Conservation (phyloP, 1,140 invertebrate species). For the Chrysomallon squamiferum region DNA sequence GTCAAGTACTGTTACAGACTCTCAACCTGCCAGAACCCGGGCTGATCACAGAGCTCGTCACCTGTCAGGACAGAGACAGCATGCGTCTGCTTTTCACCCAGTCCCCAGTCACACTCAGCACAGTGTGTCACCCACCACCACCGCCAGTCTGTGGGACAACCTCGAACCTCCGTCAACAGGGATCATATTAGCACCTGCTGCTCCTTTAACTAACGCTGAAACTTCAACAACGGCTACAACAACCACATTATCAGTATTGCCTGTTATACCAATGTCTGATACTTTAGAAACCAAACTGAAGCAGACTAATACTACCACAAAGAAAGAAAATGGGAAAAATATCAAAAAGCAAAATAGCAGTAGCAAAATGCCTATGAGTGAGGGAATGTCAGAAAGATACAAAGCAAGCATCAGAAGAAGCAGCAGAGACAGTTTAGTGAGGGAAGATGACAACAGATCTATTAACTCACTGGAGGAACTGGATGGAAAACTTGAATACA, state of each 20-base stretch:
- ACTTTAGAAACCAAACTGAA: neutral
- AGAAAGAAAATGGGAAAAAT: neutral
- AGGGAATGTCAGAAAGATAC: too few species aligned
- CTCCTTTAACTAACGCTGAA: slow-evolving; percentile 18
- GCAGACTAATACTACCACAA: neutral
- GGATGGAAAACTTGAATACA: slow-evolving; percentile 9
- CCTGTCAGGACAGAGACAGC: slow-evolving; percentile 1
- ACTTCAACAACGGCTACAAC: neutral
- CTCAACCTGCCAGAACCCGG: too few species aligned
- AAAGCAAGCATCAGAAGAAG: slow-evolving; percentile 1
- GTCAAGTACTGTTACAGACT: too few species aligned
- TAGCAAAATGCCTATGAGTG: neutral
- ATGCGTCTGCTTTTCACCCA: slow-evolving; percentile 47
- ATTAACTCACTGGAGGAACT: slow-evolving; percentile 32
- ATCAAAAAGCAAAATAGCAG: neutral
- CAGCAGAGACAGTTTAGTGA: slow-evolving; percentile 4
- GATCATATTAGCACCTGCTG: slow-evolving; percentile 50
- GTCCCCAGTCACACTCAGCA: slow-evolving; percentile 37
- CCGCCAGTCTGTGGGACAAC: slow-evolving; percentile 52
- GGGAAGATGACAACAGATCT: slow-evolving; percentile 26
- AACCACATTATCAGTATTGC: neutral
- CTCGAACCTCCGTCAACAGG: slow-evolving; percentile 39
- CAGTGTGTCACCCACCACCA: slow-evolving; percentile 57
- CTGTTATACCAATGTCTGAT: neutral
- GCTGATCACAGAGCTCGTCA: neutral